phyloP scores from a whole-genome alignment of 2,113 vertebrate species.

The Nipponia nippon region DNA sequence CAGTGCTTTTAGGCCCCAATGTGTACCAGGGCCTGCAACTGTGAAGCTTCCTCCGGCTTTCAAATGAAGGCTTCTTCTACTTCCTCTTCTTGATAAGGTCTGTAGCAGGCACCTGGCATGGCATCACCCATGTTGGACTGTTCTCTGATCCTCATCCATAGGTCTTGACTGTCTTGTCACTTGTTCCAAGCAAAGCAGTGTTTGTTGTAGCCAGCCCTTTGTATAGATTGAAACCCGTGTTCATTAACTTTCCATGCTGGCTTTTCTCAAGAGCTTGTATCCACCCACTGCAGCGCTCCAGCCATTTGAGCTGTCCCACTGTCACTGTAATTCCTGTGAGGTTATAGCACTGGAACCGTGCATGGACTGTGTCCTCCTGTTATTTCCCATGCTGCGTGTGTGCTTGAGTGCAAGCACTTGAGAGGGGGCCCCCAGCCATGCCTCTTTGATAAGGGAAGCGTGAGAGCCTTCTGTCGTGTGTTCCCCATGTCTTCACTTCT shows the following conservation, averaged over 20 bases:
- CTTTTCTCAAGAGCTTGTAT: background rate
- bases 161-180: background rate
- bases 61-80: background rate
- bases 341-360: background rate
- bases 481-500: background rate
- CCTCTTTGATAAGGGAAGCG: background rate
- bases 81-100: background rate
- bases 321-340: background rate
- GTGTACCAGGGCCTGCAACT: background rate
- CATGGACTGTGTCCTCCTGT: background rate
- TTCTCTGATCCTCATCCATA: background rate
- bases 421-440: background rate
- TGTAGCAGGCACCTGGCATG: background rate
- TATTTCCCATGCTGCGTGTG: background rate
- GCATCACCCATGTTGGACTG: background rate
- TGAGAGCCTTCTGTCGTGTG: background rate
- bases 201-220: background rate
- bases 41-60: background rate
- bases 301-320: background rate
- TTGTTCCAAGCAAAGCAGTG: background rate
- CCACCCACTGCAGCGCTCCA: background rate
- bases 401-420: background rate
- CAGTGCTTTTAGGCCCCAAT: background rate
- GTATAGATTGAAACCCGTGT: background rate
- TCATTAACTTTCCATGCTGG: background rate